A percentile compares a stretch with the other conserved stretches of the same genome.
phyloP scores from a whole-genome alignment of 2,888 invertebrate genomes.

The Parnassius mnemosyne region DNA sequence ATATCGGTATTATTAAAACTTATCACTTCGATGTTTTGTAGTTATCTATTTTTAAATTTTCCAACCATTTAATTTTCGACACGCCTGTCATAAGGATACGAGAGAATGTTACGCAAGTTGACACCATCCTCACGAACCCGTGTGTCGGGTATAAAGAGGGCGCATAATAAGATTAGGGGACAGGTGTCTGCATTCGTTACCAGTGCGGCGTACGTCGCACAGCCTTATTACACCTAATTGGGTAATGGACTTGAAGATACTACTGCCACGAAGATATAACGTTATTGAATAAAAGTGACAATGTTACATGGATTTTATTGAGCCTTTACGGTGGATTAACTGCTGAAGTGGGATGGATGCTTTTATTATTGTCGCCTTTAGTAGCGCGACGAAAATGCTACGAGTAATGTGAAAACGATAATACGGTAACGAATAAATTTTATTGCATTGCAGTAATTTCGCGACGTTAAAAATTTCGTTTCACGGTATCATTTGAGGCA shows the following conservation, averaged over 20 bases:
- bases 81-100: not conserved
- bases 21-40: no score
- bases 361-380: conserved; percentile 18
- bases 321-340: conserved; percentile 26
- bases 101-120: conserved; percentile 26
- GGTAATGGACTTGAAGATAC: conserved; percentile 41
- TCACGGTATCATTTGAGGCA: not conserved
- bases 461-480: not conserved
- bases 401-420: conserved; percentile 25
- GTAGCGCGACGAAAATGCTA: conserved; percentile 18
- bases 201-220: conserved; percentile 29
- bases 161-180: conserved; percentile 49
- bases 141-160: conserved; percentile 36
- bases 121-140: conserved; percentile 26
- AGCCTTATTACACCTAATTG: conserved; percentile 59
- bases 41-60: not conserved
- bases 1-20: not conserved
- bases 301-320: conserved; percentile 29
- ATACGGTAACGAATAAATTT: conserved; percentile 20
- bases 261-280: conserved; percentile 28
- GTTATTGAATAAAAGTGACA: conserved; percentile 30
- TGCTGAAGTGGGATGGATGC: conserved; percentile 21
- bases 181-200: conserved; percentile 64
- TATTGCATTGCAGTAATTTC: conserved; percentile 12
- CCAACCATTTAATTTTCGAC: conserved; percentile 11